Evolutionary conservation across 1,140 invertebrate species (phyloP), one percentile per base, ranked within the genome.

Genomic region (Streblospio benedicti): DNA sequence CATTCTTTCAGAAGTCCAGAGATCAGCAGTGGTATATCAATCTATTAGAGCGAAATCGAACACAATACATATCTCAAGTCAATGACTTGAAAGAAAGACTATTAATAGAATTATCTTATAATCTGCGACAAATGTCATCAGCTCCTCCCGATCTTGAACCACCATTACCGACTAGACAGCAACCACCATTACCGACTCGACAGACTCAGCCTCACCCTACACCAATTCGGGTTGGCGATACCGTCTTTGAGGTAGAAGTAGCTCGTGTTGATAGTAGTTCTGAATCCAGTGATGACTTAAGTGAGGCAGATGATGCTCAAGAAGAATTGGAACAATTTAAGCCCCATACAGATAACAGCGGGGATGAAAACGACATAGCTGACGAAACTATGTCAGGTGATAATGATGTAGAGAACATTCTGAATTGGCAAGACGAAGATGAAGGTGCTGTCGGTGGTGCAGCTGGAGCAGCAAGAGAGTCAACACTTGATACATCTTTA

Each of bases 21-120:
- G 92, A 95, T 78, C 90, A 93, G 69, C 89, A 93, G 70, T 93
- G 91, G 90, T 93, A 93, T 71, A 92, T 94, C 60, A 87, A 85
- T 73, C 89, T 92, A 76, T 79, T 93, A 44, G 82, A 89, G 55
- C 84, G 85, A 23, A 81, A 89, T 61, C 89, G 91, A 76, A 84
- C 85, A 73, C 88, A 91, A 71, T 86, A 88, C 67, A 81, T 85
- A 33, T 80, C 84, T 43, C 89, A 91, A 72, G 87, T 91, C 57
- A 89, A 88, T 79, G 87, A 89, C 80, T 81, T 91, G 14, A 91
- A 91, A 78, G 86, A 91, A 82, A 86, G 88, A 81, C 68, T 59
- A 69, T 53, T 33, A 41, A 41, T 12, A n/a, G 35, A 41, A 12
- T 41, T 41, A 12, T 41, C 9, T 12, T 12, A 41, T 41, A n/a